phyloP scores from a whole-genome alignment of 2,113 vertebrate species.

The Apus apus region DNA sequence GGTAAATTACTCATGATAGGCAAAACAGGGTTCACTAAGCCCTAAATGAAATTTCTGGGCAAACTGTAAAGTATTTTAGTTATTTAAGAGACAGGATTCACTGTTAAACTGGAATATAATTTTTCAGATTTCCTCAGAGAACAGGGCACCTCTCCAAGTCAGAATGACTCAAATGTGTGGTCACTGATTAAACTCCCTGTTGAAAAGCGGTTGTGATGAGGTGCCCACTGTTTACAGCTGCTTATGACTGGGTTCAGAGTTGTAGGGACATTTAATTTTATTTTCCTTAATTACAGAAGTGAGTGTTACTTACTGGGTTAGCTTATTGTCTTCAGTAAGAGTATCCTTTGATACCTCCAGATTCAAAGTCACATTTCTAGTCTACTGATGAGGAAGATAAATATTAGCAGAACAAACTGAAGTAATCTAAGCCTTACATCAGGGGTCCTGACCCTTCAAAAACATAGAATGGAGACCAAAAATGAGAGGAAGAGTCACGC shows the following conservation, averaged over 20 bases:
- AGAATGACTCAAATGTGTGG: not conserved
- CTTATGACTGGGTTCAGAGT: not conserved
- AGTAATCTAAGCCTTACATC: not conserved
- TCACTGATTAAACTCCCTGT: not conserved
- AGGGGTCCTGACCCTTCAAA: not conserved
- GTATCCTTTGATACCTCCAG: not conserved
- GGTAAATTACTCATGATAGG: conserved; percentile 27
- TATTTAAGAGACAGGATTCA: not conserved
- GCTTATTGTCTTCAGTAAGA: not conserved
- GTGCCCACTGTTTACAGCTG: not conserved
- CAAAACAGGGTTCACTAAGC: conserved; percentile 45
- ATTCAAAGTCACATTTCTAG: not conserved
- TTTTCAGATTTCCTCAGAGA: not conserved
- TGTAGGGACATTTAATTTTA: not conserved
- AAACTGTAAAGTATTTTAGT: not conserved
- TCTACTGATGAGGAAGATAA: not conserved
- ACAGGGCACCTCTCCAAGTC: not conserved
- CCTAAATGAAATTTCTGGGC: conserved; percentile 34
- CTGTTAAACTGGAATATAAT: not conserved
- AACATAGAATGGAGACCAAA: not conserved
- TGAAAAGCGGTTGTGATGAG: not conserved
- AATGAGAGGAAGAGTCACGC: not conserved
- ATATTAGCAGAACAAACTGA: not conserved
- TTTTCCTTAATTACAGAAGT: not conserved
- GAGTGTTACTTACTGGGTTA: not conserved